Conservation (phyloP, 2,888 invertebrate genomes). For the Trissoscelio sp. region DNA sequence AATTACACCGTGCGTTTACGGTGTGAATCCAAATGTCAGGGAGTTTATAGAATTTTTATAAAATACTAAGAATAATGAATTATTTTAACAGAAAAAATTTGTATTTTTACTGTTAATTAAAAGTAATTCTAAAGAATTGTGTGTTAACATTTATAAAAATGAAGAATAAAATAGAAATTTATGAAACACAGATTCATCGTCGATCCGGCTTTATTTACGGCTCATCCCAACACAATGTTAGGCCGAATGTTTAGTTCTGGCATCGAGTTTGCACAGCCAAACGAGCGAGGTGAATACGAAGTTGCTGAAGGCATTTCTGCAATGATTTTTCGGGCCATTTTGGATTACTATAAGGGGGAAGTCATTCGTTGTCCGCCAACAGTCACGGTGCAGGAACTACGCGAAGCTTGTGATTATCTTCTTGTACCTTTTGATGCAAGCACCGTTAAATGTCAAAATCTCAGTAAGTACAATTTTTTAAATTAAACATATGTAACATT, state of each 20-base stretch:
- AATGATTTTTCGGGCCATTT: conserved; percentile 95
- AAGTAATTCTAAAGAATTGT: too few relatives aligned
- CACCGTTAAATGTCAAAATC: conserved; percentile 97
- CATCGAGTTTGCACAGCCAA: conserved; percentile 95
- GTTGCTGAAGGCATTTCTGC: conserved; percentile 99
- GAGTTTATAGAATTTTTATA: too few relatives aligned
- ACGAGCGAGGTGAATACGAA: conserved; percentile 98
- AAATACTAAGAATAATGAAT: too few relatives aligned
- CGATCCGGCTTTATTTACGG: conserved; percentile 95
- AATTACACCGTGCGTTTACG: too few relatives aligned
- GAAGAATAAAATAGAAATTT: too few relatives aligned
- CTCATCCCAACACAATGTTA: conserved; percentile 99
- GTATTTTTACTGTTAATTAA: too few relatives aligned
- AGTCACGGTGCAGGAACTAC: conserved; percentile 96
- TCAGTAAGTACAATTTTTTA: conserved; percentile 87
- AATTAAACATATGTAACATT: neutral
- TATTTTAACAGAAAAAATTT: too few relatives aligned
- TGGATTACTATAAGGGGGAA: conserved; percentile 97
- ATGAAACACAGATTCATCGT: conserved; percentile 93
- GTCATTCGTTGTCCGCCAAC: conserved; percentile 97
- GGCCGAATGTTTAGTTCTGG: conserved; percentile 99
- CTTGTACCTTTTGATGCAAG: conserved; percentile 98
- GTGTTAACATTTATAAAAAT: too few relatives aligned
- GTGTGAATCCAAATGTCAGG: too few relatives aligned
- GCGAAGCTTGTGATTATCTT: conserved; percentile 99